phyloP scores from a whole-genome alignment of 2,113 vertebrate genomes.

The Deroptyus accipitrinus region DNA sequence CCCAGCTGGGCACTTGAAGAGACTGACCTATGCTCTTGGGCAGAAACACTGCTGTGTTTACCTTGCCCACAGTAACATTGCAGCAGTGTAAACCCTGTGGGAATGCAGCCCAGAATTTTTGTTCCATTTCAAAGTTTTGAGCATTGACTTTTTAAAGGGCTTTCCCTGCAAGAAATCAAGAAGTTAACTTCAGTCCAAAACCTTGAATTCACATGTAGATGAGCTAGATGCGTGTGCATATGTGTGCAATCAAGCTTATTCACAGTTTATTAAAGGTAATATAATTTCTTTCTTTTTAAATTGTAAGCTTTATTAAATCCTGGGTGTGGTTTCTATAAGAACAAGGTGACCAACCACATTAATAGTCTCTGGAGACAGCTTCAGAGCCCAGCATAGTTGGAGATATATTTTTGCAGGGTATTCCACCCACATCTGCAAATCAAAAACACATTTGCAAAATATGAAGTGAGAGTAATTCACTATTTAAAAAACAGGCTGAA shows the following conservation, averaged over 20 bases:
- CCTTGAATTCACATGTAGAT: not conserved
- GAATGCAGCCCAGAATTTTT: not conserved
- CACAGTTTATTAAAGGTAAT: not conserved
- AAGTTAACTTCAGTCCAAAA: not conserved
- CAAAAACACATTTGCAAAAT: constrained; percentile 40
- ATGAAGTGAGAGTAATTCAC: constrained; percentile 5
- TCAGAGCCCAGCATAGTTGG: not conserved
- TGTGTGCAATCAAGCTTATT: not conserved
- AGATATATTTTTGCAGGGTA: not conserved
- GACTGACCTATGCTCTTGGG: not conserved
- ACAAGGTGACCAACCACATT: not conserved
- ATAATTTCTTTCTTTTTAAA: not conserved
- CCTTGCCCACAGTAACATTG: not conserved
- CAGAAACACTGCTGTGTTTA: not conserved
- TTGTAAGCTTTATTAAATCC: not conserved
- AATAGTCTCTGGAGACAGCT: not conserved
- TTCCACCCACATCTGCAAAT: constrained; percentile 14
- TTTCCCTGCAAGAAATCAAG: not conserved
- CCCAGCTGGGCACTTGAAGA: not conserved
- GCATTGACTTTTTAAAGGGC: not conserved
- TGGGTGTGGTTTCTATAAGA: not conserved
- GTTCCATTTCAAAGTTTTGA: not conserved
- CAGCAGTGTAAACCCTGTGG: not conserved
- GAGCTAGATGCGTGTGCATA: not conserved
- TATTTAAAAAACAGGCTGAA: not conserved